phyloP scores from a whole-genome alignment of 2,113 vertebrate species.

The Tachuris rubrigastra region DNA sequence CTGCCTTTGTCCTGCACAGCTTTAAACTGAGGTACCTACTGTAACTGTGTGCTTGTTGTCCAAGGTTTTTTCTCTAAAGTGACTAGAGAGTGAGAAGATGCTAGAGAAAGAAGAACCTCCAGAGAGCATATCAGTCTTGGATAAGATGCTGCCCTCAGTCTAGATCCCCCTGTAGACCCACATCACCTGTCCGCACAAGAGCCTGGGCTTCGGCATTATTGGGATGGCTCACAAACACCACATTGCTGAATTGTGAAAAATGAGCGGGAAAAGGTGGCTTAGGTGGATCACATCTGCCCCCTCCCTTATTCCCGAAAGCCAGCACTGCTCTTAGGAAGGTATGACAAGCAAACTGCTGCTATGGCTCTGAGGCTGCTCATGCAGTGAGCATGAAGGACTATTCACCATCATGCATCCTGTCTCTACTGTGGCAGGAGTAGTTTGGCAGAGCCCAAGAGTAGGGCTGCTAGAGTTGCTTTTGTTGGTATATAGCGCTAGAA shows the following conservation, averaged over 20 bases:
- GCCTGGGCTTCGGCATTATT: neutral
- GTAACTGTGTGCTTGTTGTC: neutral
- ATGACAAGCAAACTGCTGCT: neutral
- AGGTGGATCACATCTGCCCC: neutral
- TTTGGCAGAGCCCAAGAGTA: neutral
- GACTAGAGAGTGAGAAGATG: neutral
- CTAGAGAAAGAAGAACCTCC: neutral
- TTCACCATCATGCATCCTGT: neutral
- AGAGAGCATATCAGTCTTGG: neutral
- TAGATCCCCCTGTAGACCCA: neutral
- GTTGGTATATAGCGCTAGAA: neutral
- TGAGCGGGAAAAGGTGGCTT: neutral
- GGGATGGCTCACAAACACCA: neutral
- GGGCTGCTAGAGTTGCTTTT: neutral
- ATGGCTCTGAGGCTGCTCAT: neutral
- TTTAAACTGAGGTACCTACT: neutral
- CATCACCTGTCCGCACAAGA: neutral
- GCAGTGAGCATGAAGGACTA: neutral
- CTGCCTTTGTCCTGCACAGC: neutral
- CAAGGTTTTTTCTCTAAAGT: neutral
- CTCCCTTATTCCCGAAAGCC: neutral
- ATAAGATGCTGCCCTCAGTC: neutral
- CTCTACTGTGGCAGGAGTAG: neutral
- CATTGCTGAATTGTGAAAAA: neutral
- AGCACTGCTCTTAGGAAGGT: neutral